Percentiles rank a stretch among this genome's conserved stretches.
Conservation (phyloP, 2,797 vertebrate genomes). For the Pseudomugil gertrudae region DNA sequence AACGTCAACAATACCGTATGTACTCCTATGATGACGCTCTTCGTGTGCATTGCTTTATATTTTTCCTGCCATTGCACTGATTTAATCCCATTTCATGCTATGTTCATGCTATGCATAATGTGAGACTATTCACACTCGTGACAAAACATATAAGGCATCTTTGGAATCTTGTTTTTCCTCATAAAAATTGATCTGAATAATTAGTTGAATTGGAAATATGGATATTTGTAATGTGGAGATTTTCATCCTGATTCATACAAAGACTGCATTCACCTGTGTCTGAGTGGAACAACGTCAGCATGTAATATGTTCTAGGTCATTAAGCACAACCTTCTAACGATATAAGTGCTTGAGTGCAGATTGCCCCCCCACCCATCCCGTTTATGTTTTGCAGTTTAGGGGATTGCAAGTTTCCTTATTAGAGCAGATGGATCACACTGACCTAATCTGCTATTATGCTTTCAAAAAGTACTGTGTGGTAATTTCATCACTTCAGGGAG, state of each 20-base stretch:
- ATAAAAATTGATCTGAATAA: conserved; percentile 59
- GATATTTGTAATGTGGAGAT: conserved; percentile 36
- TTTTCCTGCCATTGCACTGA: conserved; percentile 39
- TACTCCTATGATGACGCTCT: conserved; percentile 29
- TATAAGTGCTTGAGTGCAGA: conserved; percentile 44
- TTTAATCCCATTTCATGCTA: conserved; percentile 47
- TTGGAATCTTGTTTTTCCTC: conserved; percentile 45
- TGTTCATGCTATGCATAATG: conserved; percentile 27
- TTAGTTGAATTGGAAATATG: conserved; percentile 59
- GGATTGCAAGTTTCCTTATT: conserved; percentile 58
- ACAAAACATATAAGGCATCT: conserved; percentile 43
- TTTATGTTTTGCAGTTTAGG: conserved; percentile 62
- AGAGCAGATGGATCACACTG: conserved; percentile 62
- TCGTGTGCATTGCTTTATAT: conserved; percentile 39
- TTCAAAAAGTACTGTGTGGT: conserved; percentile 70
- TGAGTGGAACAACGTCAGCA: conserved; percentile 46
- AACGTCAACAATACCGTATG: conserved; percentile 28
- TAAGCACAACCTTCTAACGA: conserved; percentile 44
- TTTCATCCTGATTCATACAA: conserved; percentile 36
- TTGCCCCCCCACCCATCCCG: background rate
- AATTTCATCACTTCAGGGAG: conserved; percentile 77
- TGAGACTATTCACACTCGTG: conserved; percentile 30
- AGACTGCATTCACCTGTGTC: conserved; percentile 38
- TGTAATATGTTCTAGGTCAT: conserved; percentile 67
- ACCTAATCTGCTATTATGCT: conserved; percentile 75